Percentiles rank a stretch among this genome's conserved stretches.
Evolutionary conservation across 1,140 invertebrate species (phyloP).

Genomic region (Helicoverpa zea): DNA sequence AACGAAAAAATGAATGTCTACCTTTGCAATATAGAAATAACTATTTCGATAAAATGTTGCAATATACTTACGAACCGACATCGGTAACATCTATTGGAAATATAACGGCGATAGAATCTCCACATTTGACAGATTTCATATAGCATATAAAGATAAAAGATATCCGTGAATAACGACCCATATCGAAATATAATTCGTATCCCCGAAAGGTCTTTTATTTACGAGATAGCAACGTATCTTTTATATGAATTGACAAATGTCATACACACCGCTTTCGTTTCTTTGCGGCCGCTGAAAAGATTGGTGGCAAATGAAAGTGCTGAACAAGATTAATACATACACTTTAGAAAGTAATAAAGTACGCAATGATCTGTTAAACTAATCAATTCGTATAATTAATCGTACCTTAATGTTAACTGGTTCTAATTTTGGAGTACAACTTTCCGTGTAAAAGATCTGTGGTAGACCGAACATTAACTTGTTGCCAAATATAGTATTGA

Average conservation of each 20-base stretch:
- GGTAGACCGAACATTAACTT: too few species aligned
- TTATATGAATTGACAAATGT: constrained; percentile 47
- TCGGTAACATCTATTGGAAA: not conserved
- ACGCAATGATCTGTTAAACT: not conserved
- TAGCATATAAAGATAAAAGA: constrained; percentile 22
- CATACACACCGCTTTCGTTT: constrained; percentile 34
- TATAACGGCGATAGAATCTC: constrained; percentile 2
- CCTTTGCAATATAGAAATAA: not conserved
- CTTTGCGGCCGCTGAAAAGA: constrained; percentile 4
- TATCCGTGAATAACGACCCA: constrained; percentile 36
- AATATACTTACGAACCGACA: not conserved
- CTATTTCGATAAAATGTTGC: not conserved
- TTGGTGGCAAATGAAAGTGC: constrained; percentile 21
- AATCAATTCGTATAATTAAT: too few species aligned
- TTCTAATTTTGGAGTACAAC: too few species aligned
- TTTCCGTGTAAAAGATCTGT: too few species aligned
- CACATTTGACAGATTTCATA: constrained; percentile 37
- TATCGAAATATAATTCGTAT: constrained; percentile 40
- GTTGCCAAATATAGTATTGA: too few species aligned
- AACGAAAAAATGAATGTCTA: not conserved
- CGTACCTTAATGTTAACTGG: too few species aligned
- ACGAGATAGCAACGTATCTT: constrained; percentile 24
- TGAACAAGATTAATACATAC: not conserved
- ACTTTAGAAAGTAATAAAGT: not conserved
- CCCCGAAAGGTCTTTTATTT: constrained; percentile 34